Evolutionary conservation across 2,888 invertebrate species (phyloP).

Genomic region (Lycocerus yunnanus): DNA sequence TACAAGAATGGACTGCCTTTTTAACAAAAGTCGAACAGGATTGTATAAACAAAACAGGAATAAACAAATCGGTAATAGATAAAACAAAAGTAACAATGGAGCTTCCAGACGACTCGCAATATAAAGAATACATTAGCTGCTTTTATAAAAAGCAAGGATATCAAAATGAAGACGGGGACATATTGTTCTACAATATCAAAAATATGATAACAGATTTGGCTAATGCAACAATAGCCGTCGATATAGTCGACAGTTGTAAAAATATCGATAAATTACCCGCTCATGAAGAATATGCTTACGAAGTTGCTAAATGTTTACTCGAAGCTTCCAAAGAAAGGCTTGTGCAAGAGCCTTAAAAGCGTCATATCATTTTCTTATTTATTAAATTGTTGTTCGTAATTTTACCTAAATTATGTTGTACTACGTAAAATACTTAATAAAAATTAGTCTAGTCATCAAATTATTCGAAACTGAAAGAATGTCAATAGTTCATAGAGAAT

Average conservation of each 20-base stretch:
- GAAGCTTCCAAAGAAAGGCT: conserved; percentile 9
- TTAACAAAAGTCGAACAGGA: conserved; percentile 15
- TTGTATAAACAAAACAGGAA: conserved; percentile 16
- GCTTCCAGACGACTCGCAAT: conserved; percentile 14
- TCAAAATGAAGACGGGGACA: conserved; percentile 49
- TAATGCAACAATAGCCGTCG: conserved; percentile 10
- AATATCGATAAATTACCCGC: conserved; percentile 6
- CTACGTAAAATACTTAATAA: background rate
- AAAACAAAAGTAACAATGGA: conserved; percentile 18
- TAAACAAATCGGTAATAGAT: conserved; percentile 16
- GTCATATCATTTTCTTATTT: background rate
- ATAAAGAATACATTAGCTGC: conserved; percentile 18
- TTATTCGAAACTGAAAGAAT: background rate
- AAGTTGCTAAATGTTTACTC: conserved; percentile 14
- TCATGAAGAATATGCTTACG: conserved; percentile 15
- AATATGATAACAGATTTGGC: conserved; percentile 20
- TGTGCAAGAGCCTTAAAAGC: background rate
- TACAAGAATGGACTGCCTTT: conserved; percentile 15
- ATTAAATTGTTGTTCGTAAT: background rate
- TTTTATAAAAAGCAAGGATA: conserved; percentile 58
- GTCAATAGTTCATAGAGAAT: too few species aligned
- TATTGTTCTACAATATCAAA: conserved; percentile 20
- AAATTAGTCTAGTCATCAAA: background rate
- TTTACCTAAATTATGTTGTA: background rate
- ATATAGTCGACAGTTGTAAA: conserved; percentile 16